A percentile compares a stretch with the other conserved stretches of the same genome.
phyloP scores from a whole-genome alignment of 2,797 vertebrate species.

The Mareca strepera region DNA sequence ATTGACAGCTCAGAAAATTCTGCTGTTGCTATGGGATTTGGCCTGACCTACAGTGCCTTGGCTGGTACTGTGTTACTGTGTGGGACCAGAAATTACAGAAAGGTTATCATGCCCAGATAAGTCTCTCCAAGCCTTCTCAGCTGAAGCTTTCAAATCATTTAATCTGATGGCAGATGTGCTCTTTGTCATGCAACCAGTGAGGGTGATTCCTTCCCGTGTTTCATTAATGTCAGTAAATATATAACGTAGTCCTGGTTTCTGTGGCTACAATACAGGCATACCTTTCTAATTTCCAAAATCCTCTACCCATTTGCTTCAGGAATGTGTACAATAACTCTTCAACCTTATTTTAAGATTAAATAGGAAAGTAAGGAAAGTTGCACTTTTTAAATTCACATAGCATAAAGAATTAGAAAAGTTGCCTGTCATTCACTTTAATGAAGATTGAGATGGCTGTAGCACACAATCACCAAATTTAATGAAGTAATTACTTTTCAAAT shows the following conservation, averaged over 20 bases:
- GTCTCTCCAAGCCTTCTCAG: background rate
- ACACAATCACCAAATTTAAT: slow-evolving; percentile 6
- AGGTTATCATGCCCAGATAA: background rate
- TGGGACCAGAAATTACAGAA: background rate
- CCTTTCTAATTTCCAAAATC: background rate
- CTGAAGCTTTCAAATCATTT: background rate
- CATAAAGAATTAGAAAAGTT: background rate
- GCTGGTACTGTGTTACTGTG: background rate
- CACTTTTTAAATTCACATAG: background rate
- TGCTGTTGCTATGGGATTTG: background rate
- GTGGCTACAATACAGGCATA: background rate
- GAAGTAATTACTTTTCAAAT: slow-evolving; percentile 45
- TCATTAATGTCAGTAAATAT: background rate
- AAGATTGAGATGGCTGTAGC: background rate
- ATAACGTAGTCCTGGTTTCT: background rate
- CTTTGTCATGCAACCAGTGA: background rate
- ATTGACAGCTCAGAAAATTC: background rate
- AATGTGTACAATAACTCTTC: background rate
- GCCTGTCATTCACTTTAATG: slow-evolving; percentile 1
- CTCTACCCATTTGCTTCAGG: background rate
- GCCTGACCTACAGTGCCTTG: background rate
- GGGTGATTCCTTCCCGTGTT: background rate
- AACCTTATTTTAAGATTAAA: background rate
- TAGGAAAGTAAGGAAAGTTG: background rate
- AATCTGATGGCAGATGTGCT: background rate